Evolutionary conservation across 2,797 vertebrate species (phyloP), one percentile per base, ranked within the genome.

Genomic region (Poeciliopsis presidionis): DNA sequence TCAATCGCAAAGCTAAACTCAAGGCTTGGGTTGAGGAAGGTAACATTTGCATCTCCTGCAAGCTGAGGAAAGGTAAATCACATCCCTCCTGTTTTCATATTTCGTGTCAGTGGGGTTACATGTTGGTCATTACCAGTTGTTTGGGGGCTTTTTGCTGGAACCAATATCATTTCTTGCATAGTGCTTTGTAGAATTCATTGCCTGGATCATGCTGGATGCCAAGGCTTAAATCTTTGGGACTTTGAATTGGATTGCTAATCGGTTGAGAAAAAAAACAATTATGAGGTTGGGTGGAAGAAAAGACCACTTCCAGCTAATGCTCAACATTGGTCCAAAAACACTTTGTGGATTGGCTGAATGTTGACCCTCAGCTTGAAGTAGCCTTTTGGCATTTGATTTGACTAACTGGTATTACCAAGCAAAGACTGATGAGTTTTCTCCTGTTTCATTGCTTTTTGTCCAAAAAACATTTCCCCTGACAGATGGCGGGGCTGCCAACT

Each of bases 401-500:
- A 75, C 86, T 73, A 71, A 85, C 47, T 59, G 61, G 78, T 72
- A 49, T 79, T 84, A 41, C 65, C 59, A 71, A 86, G 76, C 59
- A 67, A 72, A 73, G 57, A 80, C 86, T 94, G 51, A 95, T 84
- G 78, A 86, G 65, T 84, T 53, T 71, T 91, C 83, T 82, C 91
- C 77, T 94, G 84, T 90, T 87, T 94, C 84, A 88, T 83, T 90
- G 67, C 82, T 82, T 86, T 78, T 79, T 94, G 72, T 91, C 91
- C 79, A 82, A 82, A 30, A 30, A 87, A 91, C 86, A 88, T 82
- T 30, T 89, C 76, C 84, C 82, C 76, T 88, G 70, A 84, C 95
- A 99, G 98, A 99, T 95, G 98, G 97, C 72, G 98, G 98, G n/a
- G 98, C 98, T 3, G 98, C 95, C 87, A 99, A 99, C 95, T 99